Evolutionary conservation across 2,888 invertebrate genomes (phyloP).

Genomic region (Thelaira solivaga): DNA sequence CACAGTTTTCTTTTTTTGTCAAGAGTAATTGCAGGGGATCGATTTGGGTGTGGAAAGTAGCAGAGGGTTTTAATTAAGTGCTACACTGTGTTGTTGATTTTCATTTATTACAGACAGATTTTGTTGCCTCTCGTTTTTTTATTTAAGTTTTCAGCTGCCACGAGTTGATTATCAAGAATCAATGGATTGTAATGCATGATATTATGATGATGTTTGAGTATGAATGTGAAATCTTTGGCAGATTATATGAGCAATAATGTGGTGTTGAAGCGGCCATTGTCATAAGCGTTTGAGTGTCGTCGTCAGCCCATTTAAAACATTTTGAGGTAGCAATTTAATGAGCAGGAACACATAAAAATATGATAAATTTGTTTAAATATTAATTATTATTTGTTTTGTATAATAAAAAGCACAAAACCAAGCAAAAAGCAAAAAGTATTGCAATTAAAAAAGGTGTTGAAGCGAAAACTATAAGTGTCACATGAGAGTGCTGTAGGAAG

Average conservation of each 20-base stretch:
- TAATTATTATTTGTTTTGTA: constrained; percentile 44
- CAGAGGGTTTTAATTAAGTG: constrained; percentile 59
- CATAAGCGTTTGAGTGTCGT: background rate
- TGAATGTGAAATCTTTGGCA: constrained; percentile 6
- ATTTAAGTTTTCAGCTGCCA: background rate
- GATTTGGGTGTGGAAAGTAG: background rate
- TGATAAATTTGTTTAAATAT: constrained; percentile 54
- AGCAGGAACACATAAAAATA: constrained; percentile 62
- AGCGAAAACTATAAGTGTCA: constrained; percentile 61
- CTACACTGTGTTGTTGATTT: constrained; percentile 58
- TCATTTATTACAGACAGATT: constrained; percentile 16
- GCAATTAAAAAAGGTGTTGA: constrained; percentile 63
- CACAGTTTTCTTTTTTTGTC: background rate
- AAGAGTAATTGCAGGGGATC: background rate
- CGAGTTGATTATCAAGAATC: constrained; percentile 44
- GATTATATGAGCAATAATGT: constrained; percentile 43
- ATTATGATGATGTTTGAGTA: no score
- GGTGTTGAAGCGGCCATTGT: constrained; percentile 1
- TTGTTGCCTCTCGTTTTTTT: background rate
- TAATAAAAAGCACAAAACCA: constrained; percentile 5
- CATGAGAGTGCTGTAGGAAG: background rate
- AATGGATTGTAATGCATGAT: constrained; percentile 57
- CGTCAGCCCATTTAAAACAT: constrained; percentile 50
- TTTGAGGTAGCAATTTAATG: constrained; percentile 61
- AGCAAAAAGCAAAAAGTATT: constrained; percentile 13